Conservation (phyloP, 2,888 invertebrate species). For the Hemistola chrysoprasaria region DNA sequence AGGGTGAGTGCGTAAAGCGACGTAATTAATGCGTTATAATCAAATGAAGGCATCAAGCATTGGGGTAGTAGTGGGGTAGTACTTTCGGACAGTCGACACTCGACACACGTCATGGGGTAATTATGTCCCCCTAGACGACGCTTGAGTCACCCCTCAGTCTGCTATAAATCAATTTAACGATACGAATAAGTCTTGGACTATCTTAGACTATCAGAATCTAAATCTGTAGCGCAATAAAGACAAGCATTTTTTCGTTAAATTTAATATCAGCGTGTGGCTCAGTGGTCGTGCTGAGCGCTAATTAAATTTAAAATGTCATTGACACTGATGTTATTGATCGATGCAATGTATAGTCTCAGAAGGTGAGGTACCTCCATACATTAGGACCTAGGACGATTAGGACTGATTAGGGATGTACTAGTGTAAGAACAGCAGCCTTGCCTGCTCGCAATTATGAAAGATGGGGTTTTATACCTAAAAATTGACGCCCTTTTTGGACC, state of each 20-base stretch:
- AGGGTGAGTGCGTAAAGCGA: slow-evolving; percentile 50
- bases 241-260: slow-evolving; percentile 27
- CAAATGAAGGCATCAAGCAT: slow-evolving; percentile 45
- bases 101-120: slow-evolving; percentile 40
- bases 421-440: too few species aligned
- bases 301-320: slow-evolving; percentile 4
- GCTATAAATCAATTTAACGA: slow-evolving; percentile 67
- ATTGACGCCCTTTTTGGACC: too few species aligned
- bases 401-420: too few species aligned
- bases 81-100: slow-evolving; percentile 40
- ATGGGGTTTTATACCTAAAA: too few species aligned
- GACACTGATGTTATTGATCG: slow-evolving; percentile 10
- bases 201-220: slow-evolving; percentile 9
- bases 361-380: too few species aligned
- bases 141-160: slow-evolving; percentile 41
- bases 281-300: neutral
- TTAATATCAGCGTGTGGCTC: too few species aligned
- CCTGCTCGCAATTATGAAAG: too few species aligned
- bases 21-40: slow-evolving; percentile 51
- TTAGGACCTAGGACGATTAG: too few species aligned
- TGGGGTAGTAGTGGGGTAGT: too few species aligned
- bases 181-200: slow-evolving; percentile 44
- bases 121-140: slow-evolving; percentile 57
- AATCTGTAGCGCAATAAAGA: slow-evolving; percentile 9
- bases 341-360: slow-evolving; percentile 1